Evolutionary conservation across 2,113 vertebrate species (phyloP), one percentile per base, ranked within the genome.

Genomic region (Corydoras maculifer): DNA sequence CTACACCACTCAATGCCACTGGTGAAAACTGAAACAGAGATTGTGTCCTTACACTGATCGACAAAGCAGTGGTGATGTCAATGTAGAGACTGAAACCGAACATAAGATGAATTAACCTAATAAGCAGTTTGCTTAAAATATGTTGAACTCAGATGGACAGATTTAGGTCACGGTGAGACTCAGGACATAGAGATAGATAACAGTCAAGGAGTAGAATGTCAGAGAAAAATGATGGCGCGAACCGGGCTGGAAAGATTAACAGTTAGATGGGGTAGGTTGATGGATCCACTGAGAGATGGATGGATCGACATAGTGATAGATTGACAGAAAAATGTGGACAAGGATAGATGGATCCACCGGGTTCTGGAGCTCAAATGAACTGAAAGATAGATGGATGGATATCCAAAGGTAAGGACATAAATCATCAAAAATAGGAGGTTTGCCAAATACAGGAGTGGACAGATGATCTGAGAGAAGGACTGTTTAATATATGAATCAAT

Each of bases 321-420:
- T 9, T 3, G 32, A 30, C 18, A 9, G 30, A 48, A 29, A 9
- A 49, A 54, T 5, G 1, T 49, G 53, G 1, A 54, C 5, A 65
- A 3, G 35, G n/a, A 48, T 30, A 55, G 18, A 68, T 14, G n/a
- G 14, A 51, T 18, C 8, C 55, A 66, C 49, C 49, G 11, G 11
- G 11, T 50, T 50, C 2, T 31, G 49, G 55, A 13, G 32, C 11
- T 54, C 3, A 59, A 18, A 72, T 10, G 13, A 48, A 60, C 14
- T 60, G 68, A 49, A 32, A 58, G 25, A 59, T 8, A 30, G 58
- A 59, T 57, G 54, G 54, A 57, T 57, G 54, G 14, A n/a, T 72
- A 50, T 25, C 54, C 11, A 32, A 10, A 32, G 14, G 14, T 14
- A 7, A 18, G 35, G 5, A 50, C 9, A 64, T 11, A 9, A 48